Percentiles rank a stretch among this genome's conserved stretches.
phyloP scores from a whole-genome alignment of 2,113 vertebrate species.

The Pardalotus punctatus region DNA sequence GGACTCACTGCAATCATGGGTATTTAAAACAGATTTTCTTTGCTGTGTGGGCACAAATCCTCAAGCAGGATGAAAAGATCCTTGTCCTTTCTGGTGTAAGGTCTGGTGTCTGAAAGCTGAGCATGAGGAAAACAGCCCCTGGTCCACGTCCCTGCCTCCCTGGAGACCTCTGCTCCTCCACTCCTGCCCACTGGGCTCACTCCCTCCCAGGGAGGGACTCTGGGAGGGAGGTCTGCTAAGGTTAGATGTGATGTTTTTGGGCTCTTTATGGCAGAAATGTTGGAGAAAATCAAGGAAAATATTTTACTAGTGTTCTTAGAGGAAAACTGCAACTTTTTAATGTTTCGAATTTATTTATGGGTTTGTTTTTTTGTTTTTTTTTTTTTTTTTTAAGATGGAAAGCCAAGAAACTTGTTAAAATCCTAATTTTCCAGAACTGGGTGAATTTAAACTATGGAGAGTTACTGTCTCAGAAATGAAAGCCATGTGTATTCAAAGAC shows the following conservation, averaged over 20 bases:
- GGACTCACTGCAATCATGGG: not conserved
- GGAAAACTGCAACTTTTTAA: not conserved
- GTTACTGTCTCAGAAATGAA: not conserved
- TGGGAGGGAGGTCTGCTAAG: not conserved
- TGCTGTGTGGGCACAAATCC: not conserved
- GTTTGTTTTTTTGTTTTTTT: not conserved
- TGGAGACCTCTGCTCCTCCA: fast-evolving
- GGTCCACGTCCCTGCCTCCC: not conserved
- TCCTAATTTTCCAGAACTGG: not conserved
- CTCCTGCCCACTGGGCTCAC: not conserved
- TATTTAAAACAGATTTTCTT: not conserved
- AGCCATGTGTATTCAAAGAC: not conserved
- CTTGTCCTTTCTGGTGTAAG: not conserved
- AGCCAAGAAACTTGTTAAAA: not conserved
- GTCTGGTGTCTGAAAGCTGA: not conserved
- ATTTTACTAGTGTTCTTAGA: not conserved
- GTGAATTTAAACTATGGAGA: not conserved
- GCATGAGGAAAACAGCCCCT: not conserved
- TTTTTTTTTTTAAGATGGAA: not conserved
- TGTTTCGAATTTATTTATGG: not conserved
- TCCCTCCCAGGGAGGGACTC: not conserved
- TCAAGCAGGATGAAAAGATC: constrained; percentile 9
- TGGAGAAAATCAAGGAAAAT: not conserved
- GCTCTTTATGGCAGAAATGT: not conserved
- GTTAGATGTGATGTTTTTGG: not conserved